Percentiles rank a stretch among this genome's conserved stretches.
Evolutionary conservation across 1,140 invertebrate species (phyloP).

Genomic region (Glossosoma conforme): DNA sequence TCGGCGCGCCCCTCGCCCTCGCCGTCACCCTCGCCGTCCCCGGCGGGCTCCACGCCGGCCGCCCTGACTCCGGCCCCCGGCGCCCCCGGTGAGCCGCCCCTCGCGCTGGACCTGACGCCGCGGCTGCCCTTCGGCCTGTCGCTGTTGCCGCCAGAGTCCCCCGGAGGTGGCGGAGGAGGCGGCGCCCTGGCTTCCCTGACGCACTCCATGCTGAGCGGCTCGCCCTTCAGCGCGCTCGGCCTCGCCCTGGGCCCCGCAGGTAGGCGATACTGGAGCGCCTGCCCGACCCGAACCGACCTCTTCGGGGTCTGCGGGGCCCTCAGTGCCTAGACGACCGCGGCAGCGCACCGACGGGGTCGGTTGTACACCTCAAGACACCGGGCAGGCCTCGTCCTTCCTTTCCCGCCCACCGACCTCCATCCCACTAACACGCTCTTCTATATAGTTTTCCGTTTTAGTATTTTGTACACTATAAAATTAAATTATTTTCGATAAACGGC

Average conservation of each 20-base stretch:
- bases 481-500: too few species aligned
- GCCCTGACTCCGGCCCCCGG: slow-evolving; percentile 27
- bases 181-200: slow-evolving; percentile 66
- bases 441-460: too few species aligned
- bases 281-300: slow-evolving; percentile 39
- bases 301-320: slow-evolving; percentile 34
- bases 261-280: slow-evolving; percentile 49
- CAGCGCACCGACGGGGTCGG: slow-evolving; percentile 48
- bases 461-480: too few species aligned
- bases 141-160: slow-evolving; percentile 53
- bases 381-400: slow-evolving; percentile 31
- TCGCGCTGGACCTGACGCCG: slow-evolving; percentile 60
- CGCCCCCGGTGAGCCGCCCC: slow-evolving; percentile 54
- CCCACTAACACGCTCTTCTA: too few species aligned
- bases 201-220: slow-evolving; percentile 57
- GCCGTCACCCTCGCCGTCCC: slow-evolving; percentile 11
- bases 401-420: slow-evolving; percentile 27
- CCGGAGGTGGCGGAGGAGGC: slow-evolving; percentile 66
- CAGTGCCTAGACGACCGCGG: slow-evolving; percentile 35
- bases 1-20: slow-evolving; percentile 8
- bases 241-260: slow-evolving; percentile 73
- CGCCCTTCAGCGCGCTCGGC: slow-evolving; percentile 75
- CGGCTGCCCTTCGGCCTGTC: slow-evolving; percentile 50
- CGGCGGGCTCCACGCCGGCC: slow-evolving; percentile 28
- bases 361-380: slow-evolving; percentile 30